Evolutionary conservation across 1,140 invertebrate genomes (phyloP).

Genomic region (honey bee (Apis mellifera)): DNA sequence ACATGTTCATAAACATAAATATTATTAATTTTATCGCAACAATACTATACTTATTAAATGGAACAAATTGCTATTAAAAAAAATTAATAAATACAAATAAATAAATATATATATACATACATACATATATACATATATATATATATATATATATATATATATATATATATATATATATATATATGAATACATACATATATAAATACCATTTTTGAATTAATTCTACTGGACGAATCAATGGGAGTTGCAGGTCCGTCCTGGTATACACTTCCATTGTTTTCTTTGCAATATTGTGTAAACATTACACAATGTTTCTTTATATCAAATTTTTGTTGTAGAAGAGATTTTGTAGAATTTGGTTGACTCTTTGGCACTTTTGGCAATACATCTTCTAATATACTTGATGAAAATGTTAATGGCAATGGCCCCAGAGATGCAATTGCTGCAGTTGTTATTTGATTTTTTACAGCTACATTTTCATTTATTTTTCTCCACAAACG

Average conservation of each 20-base stretch:
- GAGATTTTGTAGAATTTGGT: constrained; percentile 69
- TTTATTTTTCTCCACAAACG: constrained; percentile 77
- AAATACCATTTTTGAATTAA: constrained; percentile 57
- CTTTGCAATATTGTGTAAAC: constrained; percentile 73
- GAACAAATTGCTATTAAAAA: no score
- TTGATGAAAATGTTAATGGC: constrained; percentile 63
- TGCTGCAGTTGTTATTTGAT: constrained; percentile 72
- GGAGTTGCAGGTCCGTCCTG: constrained; percentile 35
- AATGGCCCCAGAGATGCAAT: constrained; percentile 67
- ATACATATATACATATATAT: no score
- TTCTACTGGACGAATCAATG: constrained; percentile 49
- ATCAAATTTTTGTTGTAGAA: constrained; percentile 75
- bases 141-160: no score
- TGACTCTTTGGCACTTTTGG: constrained; percentile 75
- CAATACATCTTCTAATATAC: constrained; percentile 67
- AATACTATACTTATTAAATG: neutral
- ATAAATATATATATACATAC: no score
- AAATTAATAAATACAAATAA: no score
- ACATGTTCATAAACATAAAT: constrained; percentile 10
- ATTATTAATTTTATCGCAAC: constrained; percentile 30
- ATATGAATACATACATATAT: constrained; percentile 22
- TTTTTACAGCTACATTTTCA: constrained; percentile 66
- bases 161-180: neutral
- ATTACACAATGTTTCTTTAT: constrained; percentile 72
- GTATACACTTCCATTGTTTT: constrained; percentile 34